A percentile compares a stretch with the other conserved stretches of the same genome.
These are phyloP conservation scores for Drosophila bunnanda DNA, from an alignment of 2,888 invertebrate species.

Conservation along the genomic window DNA sequence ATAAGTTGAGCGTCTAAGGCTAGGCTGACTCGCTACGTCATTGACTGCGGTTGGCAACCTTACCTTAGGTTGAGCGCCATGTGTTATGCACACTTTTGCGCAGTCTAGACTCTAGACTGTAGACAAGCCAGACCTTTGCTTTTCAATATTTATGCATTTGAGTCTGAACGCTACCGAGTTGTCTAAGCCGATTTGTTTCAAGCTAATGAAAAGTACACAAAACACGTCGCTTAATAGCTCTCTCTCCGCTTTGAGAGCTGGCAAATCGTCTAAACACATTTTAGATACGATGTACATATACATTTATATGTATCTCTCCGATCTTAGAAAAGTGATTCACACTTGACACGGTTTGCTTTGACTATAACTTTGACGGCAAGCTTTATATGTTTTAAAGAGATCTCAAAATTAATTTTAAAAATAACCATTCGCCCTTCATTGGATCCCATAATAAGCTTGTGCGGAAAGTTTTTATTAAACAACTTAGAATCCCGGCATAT, in stretches of 20 bases:
- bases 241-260: neutral
- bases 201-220: conserved; percentile 26
- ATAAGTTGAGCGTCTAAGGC: neutral
- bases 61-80: conserved; percentile 2
- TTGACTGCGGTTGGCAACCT: conserved; percentile 1
- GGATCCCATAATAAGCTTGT: neutral
- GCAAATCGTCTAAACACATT: neutral
- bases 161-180: conserved; percentile 9
- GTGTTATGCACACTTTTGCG: conserved; percentile 25
- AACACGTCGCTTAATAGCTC: conserved; percentile 4
- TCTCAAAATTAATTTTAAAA: neutral
- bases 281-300: conserved; percentile 1
- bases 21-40: neutral
- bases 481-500: neutral
- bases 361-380: neutral
- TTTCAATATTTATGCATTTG: conserved; percentile 12
- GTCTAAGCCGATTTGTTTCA: conserved; percentile 11
- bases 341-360: conserved; percentile 14
- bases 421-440: neutral
- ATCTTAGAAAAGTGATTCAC: conserved; percentile 14
- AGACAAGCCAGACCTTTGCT: conserved; percentile 39
- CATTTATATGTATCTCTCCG: neutral
- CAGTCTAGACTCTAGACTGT: conserved; percentile 14
- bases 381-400: neutral
- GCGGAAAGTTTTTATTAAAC: conserved; percentile 8